Conservation (phyloP, 2,113 vertebrate species). For the Percopsis transmontana region DNA sequence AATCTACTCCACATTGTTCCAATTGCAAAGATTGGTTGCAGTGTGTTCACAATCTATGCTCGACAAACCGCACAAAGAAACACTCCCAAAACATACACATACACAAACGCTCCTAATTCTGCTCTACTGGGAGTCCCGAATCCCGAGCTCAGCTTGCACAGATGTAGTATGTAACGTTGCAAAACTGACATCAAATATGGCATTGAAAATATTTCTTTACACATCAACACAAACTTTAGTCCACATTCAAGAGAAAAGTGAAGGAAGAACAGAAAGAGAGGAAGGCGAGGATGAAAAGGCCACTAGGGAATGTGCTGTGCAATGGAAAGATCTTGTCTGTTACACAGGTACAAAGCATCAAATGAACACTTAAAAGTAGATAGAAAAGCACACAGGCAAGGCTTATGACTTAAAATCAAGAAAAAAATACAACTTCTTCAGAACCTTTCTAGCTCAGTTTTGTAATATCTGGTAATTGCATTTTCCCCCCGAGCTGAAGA, state of each 20-base stretch:
- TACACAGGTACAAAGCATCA: neutral
- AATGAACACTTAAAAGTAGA: neutral
- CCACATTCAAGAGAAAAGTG: neutral
- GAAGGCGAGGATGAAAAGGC: slow-evolving; percentile 5
- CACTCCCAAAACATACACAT: neutral
- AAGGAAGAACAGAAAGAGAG: neutral
- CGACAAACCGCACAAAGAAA: neutral
- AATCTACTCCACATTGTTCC: neutral
- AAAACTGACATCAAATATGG: slow-evolving; percentile 26
- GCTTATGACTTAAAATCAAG: too few relatives aligned
- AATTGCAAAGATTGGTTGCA: slow-evolving; percentile 1
- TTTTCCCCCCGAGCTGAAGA: too few relatives aligned
- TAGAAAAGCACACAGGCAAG: slow-evolving; percentile 1
- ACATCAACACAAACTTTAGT: slow-evolving; percentile 4
- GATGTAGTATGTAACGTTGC: neutral
- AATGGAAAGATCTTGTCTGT: neutral
- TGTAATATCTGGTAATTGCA: too few relatives aligned
- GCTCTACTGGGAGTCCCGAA: neutral
- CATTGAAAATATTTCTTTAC: slow-evolving; percentile 16
- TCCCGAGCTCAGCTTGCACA: neutral
- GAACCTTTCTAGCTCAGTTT: too few relatives aligned
- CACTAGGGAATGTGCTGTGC: neutral
- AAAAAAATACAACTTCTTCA: too few relatives aligned
- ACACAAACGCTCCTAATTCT: neutral
- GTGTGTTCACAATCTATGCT: neutral